Conservation (phyloP, 1,140 invertebrate genomes). For the Trachelipus rathkii region DNA sequence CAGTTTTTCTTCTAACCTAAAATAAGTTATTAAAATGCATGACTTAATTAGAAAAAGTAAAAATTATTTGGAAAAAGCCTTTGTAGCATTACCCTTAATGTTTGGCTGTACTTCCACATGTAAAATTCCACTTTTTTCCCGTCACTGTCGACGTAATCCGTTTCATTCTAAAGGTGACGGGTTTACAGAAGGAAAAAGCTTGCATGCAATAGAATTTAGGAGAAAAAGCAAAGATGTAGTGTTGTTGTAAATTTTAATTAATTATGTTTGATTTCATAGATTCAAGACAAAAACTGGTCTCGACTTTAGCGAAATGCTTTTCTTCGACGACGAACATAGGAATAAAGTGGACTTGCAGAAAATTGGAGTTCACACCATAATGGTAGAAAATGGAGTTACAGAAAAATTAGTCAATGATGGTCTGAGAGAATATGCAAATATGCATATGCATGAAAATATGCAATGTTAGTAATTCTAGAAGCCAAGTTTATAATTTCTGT, state of each 20-base stretch:
- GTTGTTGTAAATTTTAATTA: neutral
- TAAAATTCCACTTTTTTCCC: too few species aligned
- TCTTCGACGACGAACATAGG: slow-evolving; percentile 64
- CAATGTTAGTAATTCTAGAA: too few species aligned
- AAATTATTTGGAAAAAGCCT: too few species aligned
- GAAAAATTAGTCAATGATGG: neutral
- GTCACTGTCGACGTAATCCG: neutral
- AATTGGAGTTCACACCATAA: slow-evolving; percentile 58
- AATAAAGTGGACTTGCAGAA: slow-evolving; percentile 59
- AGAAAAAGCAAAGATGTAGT: too few species aligned
- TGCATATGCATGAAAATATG: too few species aligned
- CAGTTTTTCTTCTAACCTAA: too few species aligned
- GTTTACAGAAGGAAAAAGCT: neutral
- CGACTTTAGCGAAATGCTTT: slow-evolving; percentile 64
- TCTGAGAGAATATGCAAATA: neutral
- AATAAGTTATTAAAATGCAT: too few species aligned
- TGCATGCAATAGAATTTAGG: too few species aligned
- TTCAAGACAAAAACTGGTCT: slow-evolving; percentile 58
- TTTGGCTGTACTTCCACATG: too few species aligned
- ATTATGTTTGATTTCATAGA: slow-evolving; percentile 52
- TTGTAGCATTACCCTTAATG: too few species aligned
- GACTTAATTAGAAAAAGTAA: too few species aligned
- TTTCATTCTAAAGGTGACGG: neutral
- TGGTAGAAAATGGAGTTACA: slow-evolving; percentile 56
- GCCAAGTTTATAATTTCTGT: too few species aligned